These are phyloP conservation scores for Eudasyphora cyanicolor DNA, from an alignment of 2,888 invertebrate species.

Conservation along the genomic window DNA sequence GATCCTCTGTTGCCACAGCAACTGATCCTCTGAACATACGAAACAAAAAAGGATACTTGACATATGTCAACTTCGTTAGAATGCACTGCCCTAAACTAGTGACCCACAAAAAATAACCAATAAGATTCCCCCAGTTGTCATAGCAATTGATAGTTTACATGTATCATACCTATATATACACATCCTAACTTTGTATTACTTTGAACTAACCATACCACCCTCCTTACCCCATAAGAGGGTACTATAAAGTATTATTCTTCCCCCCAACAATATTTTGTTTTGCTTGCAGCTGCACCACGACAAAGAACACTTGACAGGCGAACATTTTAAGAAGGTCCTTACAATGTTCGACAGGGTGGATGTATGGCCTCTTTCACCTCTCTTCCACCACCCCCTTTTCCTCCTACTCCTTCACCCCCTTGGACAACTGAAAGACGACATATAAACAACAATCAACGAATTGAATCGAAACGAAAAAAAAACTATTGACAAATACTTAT, in stretches of 20 bases:
- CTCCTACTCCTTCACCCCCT: not conserved
- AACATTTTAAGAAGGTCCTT: not conserved
- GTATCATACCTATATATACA: no score
- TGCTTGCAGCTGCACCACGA: not conserved
- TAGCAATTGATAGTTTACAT: no score
- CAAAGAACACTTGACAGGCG: not conserved
- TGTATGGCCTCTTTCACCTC: no score
- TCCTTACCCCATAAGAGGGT: not conserved
- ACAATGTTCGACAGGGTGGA: not conserved
- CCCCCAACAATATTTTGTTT: not conserved
- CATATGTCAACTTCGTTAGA: no score
- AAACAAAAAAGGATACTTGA: no score
- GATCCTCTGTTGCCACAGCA: no score
- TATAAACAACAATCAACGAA: not conserved
- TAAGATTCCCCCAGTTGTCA: no score
- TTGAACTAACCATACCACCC: not conserved
- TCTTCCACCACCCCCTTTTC: not conserved
- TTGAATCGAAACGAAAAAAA: no score
- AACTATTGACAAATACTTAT: slow-evolving; percentile 52
- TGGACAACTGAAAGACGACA: not conserved
- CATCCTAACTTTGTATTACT: no score
- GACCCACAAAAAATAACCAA: no score
- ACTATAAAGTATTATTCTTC: not conserved
- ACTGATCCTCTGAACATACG: no score
- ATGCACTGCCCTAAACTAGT: no score